Evolutionary conservation across 2,113 vertebrate species (phyloP).

Genomic region (Seriola dumerili): DNA sequence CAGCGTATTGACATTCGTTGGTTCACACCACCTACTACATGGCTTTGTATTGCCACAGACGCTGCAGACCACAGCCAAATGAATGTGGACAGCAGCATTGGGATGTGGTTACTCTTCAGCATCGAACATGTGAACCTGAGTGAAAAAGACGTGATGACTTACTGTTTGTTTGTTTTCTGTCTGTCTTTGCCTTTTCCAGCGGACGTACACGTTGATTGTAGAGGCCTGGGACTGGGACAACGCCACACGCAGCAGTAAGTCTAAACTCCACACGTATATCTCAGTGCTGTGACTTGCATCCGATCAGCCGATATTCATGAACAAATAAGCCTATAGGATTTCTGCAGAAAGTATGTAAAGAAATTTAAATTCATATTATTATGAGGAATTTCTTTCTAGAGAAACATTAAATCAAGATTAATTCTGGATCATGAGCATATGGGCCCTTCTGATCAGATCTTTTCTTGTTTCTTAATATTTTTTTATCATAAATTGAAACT

Average conservation of each 20-base stretch:
- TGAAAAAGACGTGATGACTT: neutral
- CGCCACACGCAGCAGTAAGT: slow-evolving; percentile 90
- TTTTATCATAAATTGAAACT: neutral
- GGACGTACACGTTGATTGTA: slow-evolving; percentile 92
- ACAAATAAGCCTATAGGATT: too few relatives aligned
- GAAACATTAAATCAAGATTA: too few relatives aligned
- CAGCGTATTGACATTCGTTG: neutral
- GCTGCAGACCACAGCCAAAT: neutral
- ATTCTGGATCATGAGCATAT: too few relatives aligned
- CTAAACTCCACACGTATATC: neutral
- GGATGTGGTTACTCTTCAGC: neutral
- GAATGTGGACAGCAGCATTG: neutral
- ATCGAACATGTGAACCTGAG: neutral
- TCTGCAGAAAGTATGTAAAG: too few relatives aligned
- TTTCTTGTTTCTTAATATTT: neutral
- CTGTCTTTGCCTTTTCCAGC: slow-evolving; percentile 81
- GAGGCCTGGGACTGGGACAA: slow-evolving; percentile 99
- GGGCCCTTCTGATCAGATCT: neutral
- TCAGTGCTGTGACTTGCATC: neutral
- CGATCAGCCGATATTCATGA: too few relatives aligned
- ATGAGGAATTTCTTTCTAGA: too few relatives aligned
- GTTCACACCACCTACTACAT: neutral
- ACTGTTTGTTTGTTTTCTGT: neutral
- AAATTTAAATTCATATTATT: too few relatives aligned
- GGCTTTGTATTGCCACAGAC: neutral